These are phyloP conservation scores for Gallinago undulata DNA, from an alignment of 2,113 vertebrate genomes.

Conservation along the genomic window DNA sequence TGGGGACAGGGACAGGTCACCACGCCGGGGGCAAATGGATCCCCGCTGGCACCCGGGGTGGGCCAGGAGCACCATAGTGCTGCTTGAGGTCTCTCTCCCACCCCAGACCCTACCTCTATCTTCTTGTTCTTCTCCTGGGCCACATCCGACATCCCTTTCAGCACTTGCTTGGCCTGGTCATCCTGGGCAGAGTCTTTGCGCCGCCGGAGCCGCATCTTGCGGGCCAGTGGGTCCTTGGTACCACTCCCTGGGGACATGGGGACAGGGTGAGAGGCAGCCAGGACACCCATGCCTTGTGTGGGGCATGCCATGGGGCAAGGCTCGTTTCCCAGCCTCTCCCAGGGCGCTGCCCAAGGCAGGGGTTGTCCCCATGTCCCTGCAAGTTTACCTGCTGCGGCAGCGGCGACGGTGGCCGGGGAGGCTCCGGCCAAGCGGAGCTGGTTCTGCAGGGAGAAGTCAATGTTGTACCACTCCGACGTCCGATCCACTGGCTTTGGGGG, in stretches of 20 bases:
- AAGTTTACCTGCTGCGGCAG: slow-evolving; percentile 80
- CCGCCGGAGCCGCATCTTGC: slow-evolving; percentile 92
- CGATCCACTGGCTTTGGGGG: slow-evolving; percentile 91
- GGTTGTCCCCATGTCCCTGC: accelerated
- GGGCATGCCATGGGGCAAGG: accelerated
- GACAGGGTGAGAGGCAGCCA: not conserved
- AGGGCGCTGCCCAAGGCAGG: not conserved
- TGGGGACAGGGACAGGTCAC: accelerated
- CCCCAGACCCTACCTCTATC: slow-evolving; percentile 77
- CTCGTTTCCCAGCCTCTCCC: not conserved
- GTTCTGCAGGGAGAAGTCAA: slow-evolving; percentile 98
- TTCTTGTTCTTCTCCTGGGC: slow-evolving; percentile 95
- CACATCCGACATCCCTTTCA: slow-evolving; percentile 97
- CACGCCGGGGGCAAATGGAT: accelerated
- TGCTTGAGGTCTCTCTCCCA: accelerated
- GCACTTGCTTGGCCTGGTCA: slow-evolving; percentile 96
- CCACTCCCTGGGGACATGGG: slow-evolving; percentile 47
- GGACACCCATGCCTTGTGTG: accelerated
- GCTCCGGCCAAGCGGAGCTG: slow-evolving; percentile 93
- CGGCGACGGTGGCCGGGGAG: slow-evolving; percentile 91
- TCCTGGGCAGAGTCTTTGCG: slow-evolving; percentile 92
- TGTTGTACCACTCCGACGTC: slow-evolving; percentile 94
- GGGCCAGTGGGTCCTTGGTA: slow-evolving; percentile 87
- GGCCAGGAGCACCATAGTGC: not conserved
- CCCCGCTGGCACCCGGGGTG: accelerated